Evolutionary conservation across 2,888 invertebrate species (phyloP).

Genomic region (Quadriops clusia): DNA sequence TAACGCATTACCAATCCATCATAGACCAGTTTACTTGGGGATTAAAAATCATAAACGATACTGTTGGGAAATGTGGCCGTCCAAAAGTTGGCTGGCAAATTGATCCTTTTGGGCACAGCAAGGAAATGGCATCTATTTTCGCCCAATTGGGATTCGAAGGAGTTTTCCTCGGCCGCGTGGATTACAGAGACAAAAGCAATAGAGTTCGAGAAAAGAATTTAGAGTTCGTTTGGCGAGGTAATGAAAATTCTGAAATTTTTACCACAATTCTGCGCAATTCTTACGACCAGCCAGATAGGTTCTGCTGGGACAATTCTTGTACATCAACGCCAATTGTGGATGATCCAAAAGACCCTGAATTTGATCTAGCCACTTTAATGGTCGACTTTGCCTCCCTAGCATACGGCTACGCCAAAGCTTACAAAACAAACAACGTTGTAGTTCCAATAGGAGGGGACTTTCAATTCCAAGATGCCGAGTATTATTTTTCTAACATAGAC

Average conservation of each 20-base stretch:
- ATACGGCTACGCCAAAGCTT: constrained; percentile 35
- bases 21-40: constrained; percentile 63
- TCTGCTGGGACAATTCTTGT: constrained; percentile 87
- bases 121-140: constrained; percentile 72
- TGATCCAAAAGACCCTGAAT: constrained; percentile 63
- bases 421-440: constrained; percentile 49
- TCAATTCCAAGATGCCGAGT: constrained; percentile 48
- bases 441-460: constrained; percentile 67
- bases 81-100: constrained; percentile 73
- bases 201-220: constrained; percentile 49
- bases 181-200: constrained; percentile 67
- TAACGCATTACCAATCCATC: constrained; percentile 52
- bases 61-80: constrained; percentile 59
- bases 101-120: constrained; percentile 78
- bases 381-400: constrained; percentile 30
- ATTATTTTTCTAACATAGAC: constrained; percentile 55
- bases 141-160: constrained; percentile 84
- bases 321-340: constrained; percentile 80
- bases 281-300: constrained; percentile 78
- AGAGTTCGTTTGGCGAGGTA: constrained; percentile 78
- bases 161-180: constrained; percentile 73
- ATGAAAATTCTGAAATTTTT: constrained; percentile 62
- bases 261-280: constrained; percentile 73
- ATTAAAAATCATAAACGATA: constrained; percentile 50
- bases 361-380: no score